Base-by-base conservation (phyloP, 2,888 invertebrate species). In the Proisotoma minuta region DNA sequence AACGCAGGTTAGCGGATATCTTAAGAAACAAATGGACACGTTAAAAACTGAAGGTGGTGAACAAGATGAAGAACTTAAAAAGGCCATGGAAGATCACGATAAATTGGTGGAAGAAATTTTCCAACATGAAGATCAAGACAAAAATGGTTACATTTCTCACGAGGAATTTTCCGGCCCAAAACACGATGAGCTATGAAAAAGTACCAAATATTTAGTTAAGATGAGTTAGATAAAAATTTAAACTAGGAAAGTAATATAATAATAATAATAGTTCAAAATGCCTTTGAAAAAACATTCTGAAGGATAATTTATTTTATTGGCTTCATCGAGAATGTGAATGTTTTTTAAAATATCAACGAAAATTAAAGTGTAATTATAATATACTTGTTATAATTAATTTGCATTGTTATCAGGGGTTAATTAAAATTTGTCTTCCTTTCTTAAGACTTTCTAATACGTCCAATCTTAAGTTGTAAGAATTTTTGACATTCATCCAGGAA, bases 131-230 rank as follows among this genome's bases (percentile, higher is more conserved):
- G 96, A 97, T 78, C 91, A 90, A 78, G 94, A 97, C 79, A 92
- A 91, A 78, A 95, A 97, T 76, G 96, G 96, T 65, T 91, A 86
- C 80, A 96, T 97, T 75, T 94, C 95, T 69, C 91, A 92, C 80
- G 90, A 89, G 53, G 96, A 97, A 80, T 97, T 97, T 82, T 93
- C 92, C 26, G 96, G 95, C 2, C 95, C 96, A 18, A 96, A 97
- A 78, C 96, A 96, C 79, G 97, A 97, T 78, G 97, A 96, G 80
- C 87, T 97, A 78, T 96, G 88, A 84, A 43, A 34, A 43, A 5
- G 4, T n/a, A 43, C 18, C 43, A 43, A 43, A 43, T 5, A 18
- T 18, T 20, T 24, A 52, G 27, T n/a, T 26, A 53, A 5, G 28
- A 53, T 26, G 5, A 10, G 5, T 20, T 48, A 48, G 18, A 5